These are phyloP conservation scores for Leptinotarsa tumamoca DNA, from an alignment of 2,888 invertebrate genomes.

Conservation along the genomic window DNA sequence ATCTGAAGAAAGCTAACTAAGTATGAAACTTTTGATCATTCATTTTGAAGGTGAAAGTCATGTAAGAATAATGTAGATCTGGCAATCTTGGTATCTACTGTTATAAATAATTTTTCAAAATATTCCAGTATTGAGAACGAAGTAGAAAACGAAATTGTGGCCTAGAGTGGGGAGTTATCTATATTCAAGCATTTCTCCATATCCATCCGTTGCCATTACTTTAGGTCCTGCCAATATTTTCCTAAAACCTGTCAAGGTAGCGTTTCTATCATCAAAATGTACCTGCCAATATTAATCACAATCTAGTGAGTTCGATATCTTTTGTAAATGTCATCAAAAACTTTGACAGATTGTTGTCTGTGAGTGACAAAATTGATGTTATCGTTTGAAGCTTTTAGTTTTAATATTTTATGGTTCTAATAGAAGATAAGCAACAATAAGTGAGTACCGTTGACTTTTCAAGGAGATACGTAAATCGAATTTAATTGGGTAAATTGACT, in stretches of 20 bases:
- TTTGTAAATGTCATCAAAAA: conserved; percentile 14
- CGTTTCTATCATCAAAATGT: not conserved
- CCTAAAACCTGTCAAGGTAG: not conserved
- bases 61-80: no score
- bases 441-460: conserved; percentile 31
- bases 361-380: conserved; percentile 41
- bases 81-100: no score
- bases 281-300: not conserved
- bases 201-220: not conserved
- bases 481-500: not conserved
- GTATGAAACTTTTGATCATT: no score
- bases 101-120: no score
- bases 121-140: no score
- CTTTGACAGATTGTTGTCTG: conserved; percentile 41
- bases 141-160: no score
- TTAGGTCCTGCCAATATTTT: not conserved
- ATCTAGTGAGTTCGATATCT: conserved; percentile 27
- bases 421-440: conserved; percentile 39
- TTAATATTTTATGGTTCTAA: conserved; percentile 34
- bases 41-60: no score
- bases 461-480: not conserved
- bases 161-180: no score
- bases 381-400: conserved; percentile 37
- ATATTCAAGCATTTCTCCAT: no score
- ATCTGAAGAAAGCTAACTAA: no score